Percentiles rank a stretch among this genome's conserved stretches.
phyloP scores from a whole-genome alignment of 2,888 invertebrate genomes.

The Nomada ruficornis region DNA sequence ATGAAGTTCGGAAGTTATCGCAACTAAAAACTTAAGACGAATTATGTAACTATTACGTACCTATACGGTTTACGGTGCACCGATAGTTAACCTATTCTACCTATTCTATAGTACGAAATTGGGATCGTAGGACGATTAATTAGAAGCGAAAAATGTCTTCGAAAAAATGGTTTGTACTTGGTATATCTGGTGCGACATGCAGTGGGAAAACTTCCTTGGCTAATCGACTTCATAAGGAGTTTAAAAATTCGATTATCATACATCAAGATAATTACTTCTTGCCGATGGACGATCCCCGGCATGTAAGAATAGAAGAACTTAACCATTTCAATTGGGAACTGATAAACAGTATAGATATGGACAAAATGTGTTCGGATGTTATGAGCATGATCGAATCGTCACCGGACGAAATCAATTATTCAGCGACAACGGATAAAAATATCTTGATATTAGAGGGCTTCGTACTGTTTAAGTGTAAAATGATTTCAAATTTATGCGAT shows the following conservation, averaged over 20 bases:
- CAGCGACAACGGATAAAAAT: conserved; percentile 78
- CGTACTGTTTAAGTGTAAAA: conserved; percentile 89
- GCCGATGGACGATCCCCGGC: conserved; percentile 88
- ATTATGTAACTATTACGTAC: conserved; percentile 13
- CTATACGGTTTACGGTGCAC: background rate
- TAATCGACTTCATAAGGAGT: conserved; percentile 84
- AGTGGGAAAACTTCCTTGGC: conserved; percentile 93
- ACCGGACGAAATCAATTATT: conserved; percentile 72
- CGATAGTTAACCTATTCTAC: conserved; percentile 15
- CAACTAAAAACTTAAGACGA: no score
- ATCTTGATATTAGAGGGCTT: conserved; percentile 92
- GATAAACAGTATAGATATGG: conserved; percentile 90
- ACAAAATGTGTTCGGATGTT: conserved; percentile 88
- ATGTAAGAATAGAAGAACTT: conserved; percentile 87
- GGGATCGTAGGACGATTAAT: background rate
- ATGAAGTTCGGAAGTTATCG: no score
- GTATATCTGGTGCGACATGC: conserved; percentile 92
- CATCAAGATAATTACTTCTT: conserved; percentile 92
- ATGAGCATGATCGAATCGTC: conserved; percentile 80
- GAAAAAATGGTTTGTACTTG: conserved; percentile 87
- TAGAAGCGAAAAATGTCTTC: conserved; percentile 71
- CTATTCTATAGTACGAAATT: background rate
- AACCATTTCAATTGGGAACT: conserved; percentile 92
- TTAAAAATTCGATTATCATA: conserved; percentile 85
- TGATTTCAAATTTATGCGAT: conserved; percentile 88